Evolutionary conservation across 2,888 invertebrate genomes (phyloP).

Genomic region (Leptinotarsa tumamoca): DNA sequence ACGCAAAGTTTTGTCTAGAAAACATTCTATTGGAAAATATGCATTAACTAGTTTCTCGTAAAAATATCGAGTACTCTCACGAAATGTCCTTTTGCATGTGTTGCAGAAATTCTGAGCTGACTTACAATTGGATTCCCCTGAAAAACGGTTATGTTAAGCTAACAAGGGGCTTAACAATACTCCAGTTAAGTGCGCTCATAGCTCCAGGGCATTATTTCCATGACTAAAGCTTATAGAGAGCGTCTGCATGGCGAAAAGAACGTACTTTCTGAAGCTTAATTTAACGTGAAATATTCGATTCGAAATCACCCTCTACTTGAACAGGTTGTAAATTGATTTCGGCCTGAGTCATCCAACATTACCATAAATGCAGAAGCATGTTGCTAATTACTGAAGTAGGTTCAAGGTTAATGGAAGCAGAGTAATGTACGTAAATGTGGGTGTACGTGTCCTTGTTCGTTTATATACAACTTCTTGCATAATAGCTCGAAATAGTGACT

Average conservation of each 20-base stretch:
- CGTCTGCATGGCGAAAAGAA: conserved; percentile 46
- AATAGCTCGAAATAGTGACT: conserved; percentile 1
- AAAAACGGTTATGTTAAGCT: conserved; percentile 37
- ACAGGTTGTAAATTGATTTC: conserved; percentile 26
- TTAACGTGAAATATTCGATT: conserved; percentile 63
- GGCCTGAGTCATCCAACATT: conserved; percentile 34
- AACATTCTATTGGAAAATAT: too few relatives aligned
- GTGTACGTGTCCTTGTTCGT: conserved; percentile 13
- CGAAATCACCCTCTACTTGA: conserved; percentile 7
- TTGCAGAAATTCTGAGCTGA: background rate
- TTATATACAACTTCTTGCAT: conserved; percentile 1
- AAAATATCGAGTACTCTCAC: background rate
- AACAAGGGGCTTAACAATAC: conserved; percentile 52
- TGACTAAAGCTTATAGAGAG: conserved; percentile 67
- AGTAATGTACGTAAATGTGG: conserved; percentile 29
- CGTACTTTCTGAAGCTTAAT: conserved; percentile 54
- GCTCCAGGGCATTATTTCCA: conserved; percentile 72
- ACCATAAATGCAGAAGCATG: conserved; percentile 35
- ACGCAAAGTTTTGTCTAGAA: too few relatives aligned
- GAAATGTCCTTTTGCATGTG: background rate
- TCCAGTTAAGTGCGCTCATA: conserved; percentile 63
- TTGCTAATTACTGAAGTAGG: conserved; percentile 37
- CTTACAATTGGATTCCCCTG: conserved; percentile 14
- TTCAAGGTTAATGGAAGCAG: conserved; percentile 37
- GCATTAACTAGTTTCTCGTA: too few relatives aligned